Evolutionary conservation across 2,113 vertebrate genomes (phyloP), one percentile per base, ranked within the genome.

Genomic region (Clupea harengus): DNA sequence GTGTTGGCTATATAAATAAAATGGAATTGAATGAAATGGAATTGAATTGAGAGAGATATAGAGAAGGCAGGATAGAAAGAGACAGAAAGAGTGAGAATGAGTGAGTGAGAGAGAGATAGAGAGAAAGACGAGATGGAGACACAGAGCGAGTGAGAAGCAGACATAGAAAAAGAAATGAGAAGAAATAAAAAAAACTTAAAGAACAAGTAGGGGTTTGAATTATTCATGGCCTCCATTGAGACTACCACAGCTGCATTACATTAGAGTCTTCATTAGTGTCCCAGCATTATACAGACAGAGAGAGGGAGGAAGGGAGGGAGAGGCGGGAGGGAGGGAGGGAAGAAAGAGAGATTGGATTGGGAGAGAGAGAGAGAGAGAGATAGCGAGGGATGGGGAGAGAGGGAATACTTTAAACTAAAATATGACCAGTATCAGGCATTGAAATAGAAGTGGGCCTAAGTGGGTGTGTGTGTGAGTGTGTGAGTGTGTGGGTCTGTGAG

Each of bases 141-240:
- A 72, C 8, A 32, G 64, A 72, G 64, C 3, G 25, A 72, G 64
- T 11, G 64, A 72, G 25, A 32, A 25, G 32, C 6, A 60, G 18
- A 60, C 54, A 60, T 6, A 60, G 54, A 60, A 60, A 60, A 22
- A 22, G 54, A 60, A 28, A 72, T 72, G 9, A 67, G n/a, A 28
- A 60, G 4, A 6, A 20, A 25, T 5, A 82, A 45, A 86, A 82
- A 86, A 50, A 47, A 32, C 86, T 92, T 91, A 94, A 95, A 95
- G 94, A 95, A 95, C 94, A 94, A 95, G 95, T 93, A 94, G 93
- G 54, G 54, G 86, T 93, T 92, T 98, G 97, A 97, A 99, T 99
- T 97, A 98, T 99, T 99, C 97, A 98, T 98, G 95, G 93, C 92
- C 92, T 92, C 94, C 86, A 91, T 90, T 92, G 95, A 93, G 92